Conservation (phyloP, 1,140 invertebrate genomes). For the Nixonia krombeini region DNA sequence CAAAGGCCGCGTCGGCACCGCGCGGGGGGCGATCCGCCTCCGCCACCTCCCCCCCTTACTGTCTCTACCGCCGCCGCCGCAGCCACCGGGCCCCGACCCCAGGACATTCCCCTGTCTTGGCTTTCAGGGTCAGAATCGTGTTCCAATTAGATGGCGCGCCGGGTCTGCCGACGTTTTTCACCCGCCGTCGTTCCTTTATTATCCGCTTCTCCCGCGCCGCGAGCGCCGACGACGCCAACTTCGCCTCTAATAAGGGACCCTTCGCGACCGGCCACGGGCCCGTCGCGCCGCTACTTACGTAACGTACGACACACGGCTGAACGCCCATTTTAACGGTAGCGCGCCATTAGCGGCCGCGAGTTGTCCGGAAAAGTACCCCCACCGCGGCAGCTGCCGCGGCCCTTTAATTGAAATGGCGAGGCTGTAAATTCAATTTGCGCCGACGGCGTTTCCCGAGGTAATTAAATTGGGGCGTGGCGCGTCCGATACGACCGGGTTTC, state of each 20-base stretch:
- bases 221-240: constrained; percentile 34
- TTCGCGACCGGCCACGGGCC: constrained; percentile 27
- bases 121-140: constrained; percentile 70
- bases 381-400: too few relatives aligned
- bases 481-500: too few relatives aligned
- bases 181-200: constrained; percentile 4
- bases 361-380: too few relatives aligned
- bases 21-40: constrained; percentile 9
- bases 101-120: constrained; percentile 61
- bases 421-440: too few relatives aligned
- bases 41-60: constrained; percentile 11
- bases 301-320: constrained; percentile 34
- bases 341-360: constrained; percentile 10
- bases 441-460: too few relatives aligned
- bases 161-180: constrained; percentile 52
- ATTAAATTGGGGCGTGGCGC: too few relatives aligned
- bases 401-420: too few relatives aligned
- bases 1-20: too few relatives aligned
- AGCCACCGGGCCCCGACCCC: constrained; percentile 12
- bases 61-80: not conserved
- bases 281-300: constrained; percentile 37
- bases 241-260: constrained; percentile 55
- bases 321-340: constrained; percentile 43
- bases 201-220: not conserved
- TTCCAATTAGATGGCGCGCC: constrained; percentile 65